Base-by-base conservation (phyloP, 2,113 vertebrate genomes). In the Anhinga anhinga region DNA sequence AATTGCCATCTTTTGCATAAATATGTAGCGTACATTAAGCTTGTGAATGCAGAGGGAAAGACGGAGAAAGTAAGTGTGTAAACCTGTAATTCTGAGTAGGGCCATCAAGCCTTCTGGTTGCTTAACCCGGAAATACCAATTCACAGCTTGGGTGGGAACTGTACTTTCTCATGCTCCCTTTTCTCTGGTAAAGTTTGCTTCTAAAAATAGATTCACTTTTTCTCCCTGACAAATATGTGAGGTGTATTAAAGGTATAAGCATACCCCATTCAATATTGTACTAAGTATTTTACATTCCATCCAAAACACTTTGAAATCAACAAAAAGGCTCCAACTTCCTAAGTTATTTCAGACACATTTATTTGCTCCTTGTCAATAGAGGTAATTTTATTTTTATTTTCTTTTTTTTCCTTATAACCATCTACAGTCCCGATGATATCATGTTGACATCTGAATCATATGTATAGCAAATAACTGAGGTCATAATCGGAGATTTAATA, bases 121-220 rank as follows among this genome's bases (percentile, higher is more conserved):
- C 89, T 87, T 94, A 87, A 91, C 89, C 73, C 2, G 8, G 94
- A 97, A 96, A 97, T 93, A 97, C 74, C 83, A 92, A 2, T 93
- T 92, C 1, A 1, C 88, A 95, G 73, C 84, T 87, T 80, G 63
- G 20, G 34, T 86, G 78, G 83, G 81, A 93, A 53, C 93, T 96
- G 81, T 74, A 80, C 66, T 95, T 92, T 96, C 94, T 96, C 89
- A 81, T 94, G 73, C 62, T 93, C 61, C 22, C 5, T 93, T 96
- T 95, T 93, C 88, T 72, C 78, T 40, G 30, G 36, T 53, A 82
- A 95, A 80, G 56, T 87, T 65, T 79, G 40, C 53, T 89, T 89
- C 93, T 82, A 91, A 94, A 96, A 91, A 82, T 80, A 94, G 77
- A 21, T 52, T 56, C 22, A 53, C 23, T 84, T 91, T 90, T 86